A percentile compares a stretch with the other conserved stretches of the same genome.
phyloP scores from a whole-genome alignment of 2,113 vertebrate genomes.

The Xenopus laevis region DNA sequence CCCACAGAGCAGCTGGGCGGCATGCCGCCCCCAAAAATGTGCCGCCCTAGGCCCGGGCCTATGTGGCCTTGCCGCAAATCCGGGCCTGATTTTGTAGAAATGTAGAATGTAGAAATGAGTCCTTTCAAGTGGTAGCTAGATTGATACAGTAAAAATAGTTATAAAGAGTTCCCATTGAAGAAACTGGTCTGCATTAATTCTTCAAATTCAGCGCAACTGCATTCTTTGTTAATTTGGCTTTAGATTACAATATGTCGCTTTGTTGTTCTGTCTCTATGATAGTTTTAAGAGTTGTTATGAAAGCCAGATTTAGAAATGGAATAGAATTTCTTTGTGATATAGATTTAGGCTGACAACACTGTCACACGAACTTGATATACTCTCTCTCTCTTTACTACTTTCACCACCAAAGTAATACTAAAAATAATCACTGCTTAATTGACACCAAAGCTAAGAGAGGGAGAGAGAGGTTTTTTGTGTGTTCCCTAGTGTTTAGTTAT shows the following conservation, averaged over 20 bases:
- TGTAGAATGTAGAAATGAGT: too few relatives aligned
- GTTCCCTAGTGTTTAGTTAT: constrained; percentile 61
- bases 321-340: background rate
- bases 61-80: too few relatives aligned
- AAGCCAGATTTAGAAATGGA: background rate
- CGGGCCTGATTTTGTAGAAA: too few relatives aligned
- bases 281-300: background rate
- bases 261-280: background rate
- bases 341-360: constrained; percentile 7
- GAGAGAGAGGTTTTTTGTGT: constrained; percentile 51
- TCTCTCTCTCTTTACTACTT: background rate
- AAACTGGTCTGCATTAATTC: too few relatives aligned
- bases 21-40: too few relatives aligned
- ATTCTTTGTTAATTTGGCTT: too few relatives aligned
- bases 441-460: constrained; percentile 59
- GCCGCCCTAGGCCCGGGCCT: too few relatives aligned
- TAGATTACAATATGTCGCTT: background rate
- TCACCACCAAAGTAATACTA: background rate
- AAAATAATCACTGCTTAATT: constrained; percentile 65
- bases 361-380: constrained; percentile 22
- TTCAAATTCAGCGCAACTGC: too few relatives aligned
- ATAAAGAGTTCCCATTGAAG: too few relatives aligned
- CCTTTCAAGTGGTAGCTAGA: too few relatives aligned
- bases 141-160: too few relatives aligned
- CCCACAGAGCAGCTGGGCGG: too few relatives aligned